Evolutionary conservation across 2,113 vertebrate genomes (phyloP).

Genomic region (Stictonetta naevosa): DNA sequence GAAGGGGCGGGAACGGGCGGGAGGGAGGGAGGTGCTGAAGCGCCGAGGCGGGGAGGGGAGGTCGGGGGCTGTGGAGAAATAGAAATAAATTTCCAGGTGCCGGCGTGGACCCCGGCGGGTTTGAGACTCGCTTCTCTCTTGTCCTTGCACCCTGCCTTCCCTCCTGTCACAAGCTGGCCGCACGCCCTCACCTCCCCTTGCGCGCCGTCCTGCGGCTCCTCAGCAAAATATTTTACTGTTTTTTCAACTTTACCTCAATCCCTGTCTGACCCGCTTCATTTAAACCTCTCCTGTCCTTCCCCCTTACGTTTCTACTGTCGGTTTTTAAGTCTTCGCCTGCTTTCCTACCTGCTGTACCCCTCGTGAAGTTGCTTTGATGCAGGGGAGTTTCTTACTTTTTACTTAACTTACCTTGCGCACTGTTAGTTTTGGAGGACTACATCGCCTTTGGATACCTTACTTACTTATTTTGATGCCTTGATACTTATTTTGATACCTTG

Average conservation of each 20-base stretch:
- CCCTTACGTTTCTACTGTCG: background rate
- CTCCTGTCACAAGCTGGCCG: fast-evolving
- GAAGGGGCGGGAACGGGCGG: too few species aligned
- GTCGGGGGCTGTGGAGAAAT: too few species aligned
- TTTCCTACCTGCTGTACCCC: background rate
- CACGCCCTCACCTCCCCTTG: too few species aligned
- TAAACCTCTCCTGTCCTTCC: background rate
- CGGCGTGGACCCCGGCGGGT: too few species aligned
- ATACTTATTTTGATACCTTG: too few species aligned
- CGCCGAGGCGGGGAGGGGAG: too few species aligned
- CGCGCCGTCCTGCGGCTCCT: background rate
- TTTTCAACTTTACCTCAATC: background rate
- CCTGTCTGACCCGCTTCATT: background rate
- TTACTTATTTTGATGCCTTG: too few species aligned
- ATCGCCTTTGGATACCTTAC: fast-evolving
- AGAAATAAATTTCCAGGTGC: too few species aligned
- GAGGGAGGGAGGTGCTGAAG: too few species aligned
- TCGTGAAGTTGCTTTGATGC: background rate
- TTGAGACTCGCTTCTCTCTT: background rate
- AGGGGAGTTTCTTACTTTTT: background rate
- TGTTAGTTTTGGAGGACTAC: fast-evolving
- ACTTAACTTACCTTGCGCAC: background rate
- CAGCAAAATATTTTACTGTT: background rate
- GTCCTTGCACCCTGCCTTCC: background rate
- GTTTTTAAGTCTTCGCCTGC: background rate